Base-by-base conservation (phyloP, 2,797 vertebrate species). In the Morus bassanus region DNA sequence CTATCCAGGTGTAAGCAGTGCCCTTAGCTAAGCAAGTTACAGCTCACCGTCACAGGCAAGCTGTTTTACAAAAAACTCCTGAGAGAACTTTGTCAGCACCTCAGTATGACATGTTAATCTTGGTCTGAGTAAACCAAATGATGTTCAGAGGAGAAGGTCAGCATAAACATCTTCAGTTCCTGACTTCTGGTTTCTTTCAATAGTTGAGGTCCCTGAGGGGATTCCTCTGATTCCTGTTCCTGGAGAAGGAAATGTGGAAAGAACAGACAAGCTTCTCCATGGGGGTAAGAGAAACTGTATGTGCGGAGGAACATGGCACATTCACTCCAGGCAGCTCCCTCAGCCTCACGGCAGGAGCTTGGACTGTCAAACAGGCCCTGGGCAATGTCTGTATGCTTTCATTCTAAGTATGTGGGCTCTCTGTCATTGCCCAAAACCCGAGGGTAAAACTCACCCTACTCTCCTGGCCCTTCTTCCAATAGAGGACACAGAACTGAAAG, bases 391-490 rank as follows among this genome's bases (percentile, higher is more conserved):
- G 27, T 23, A 31, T 31, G 35, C 78, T 57, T 41, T 78, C 31
- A 59, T 18, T 46, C 25, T 31, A 57, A 46, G 22, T 35, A 18
- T 10, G 19, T 30, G 23, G 11, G 6, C 16, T 50, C 64, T 37
- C 33, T 61, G 39, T 13, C 18, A 10, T 3, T 43, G 30, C 45
- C 43, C 18, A 4, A 64, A 78, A 27, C 12, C 45, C 11, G 0
- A 41, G 39, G 63, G 21, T 41, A 72, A 83, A 41, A 96, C 98
- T 98, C 65, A 98, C 98, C 97, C 70, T 83, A 27, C 68, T 85
- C 11, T 95, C 95, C 28, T 96, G 92, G 65, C 97, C 95, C 67
- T 77, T 98, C 93, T 45, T 97, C 98, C 98, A 98, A 37, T 96
- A 98, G 81, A 91, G 84, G 77, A 98, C 69, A 1, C 10, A 79